Percentiles rank a stretch among this genome's conserved stretches.
Evolutionary conservation across 2,888 invertebrate species (phyloP).

Genomic region (Parascotia fuliginaria): DNA sequence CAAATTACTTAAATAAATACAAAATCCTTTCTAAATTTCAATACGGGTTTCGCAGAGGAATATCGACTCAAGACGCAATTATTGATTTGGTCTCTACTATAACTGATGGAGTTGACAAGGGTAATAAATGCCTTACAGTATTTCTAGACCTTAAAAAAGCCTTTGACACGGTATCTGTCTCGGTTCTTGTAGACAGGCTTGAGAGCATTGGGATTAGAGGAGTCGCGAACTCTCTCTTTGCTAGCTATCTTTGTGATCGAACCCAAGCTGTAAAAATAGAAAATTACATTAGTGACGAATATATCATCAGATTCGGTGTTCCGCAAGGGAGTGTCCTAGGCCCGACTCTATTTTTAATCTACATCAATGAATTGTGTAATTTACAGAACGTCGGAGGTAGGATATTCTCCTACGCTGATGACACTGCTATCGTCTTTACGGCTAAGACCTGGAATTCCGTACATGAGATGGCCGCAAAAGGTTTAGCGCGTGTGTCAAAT

Average conservation of each 20-base stretch:
- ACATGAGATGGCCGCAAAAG: neutral
- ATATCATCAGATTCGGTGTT: neutral
- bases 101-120: constrained; percentile 6
- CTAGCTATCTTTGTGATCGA: constrained; percentile 2
- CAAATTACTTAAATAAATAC: neutral
- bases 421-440: neutral
- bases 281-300: neutral
- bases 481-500: neutral
- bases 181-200: constrained; percentile 13
- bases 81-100: neutral
- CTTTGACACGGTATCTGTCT: constrained; percentile 11
- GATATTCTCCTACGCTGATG: constrained; percentile 2
- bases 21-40: constrained; percentile 1
- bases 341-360: neutral
- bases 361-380: neutral
- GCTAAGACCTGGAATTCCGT: neutral
- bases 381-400: neutral
- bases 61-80: constrained; percentile 8
- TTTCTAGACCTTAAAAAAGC: constrained; percentile 13
- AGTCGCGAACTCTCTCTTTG: constrained; percentile 6
- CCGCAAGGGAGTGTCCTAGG: neutral
- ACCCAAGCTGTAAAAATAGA: neutral
- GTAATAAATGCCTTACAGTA: constrained; percentile 7
- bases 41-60: constrained; percentile 9
- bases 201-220: constrained; percentile 19